Percentiles rank a stretch among this genome's conserved stretches.
Evolutionary conservation across 64 coral and sea anemone genomes (phyloP).

Genomic region (Hydrozoanthus tunicans): DNA sequence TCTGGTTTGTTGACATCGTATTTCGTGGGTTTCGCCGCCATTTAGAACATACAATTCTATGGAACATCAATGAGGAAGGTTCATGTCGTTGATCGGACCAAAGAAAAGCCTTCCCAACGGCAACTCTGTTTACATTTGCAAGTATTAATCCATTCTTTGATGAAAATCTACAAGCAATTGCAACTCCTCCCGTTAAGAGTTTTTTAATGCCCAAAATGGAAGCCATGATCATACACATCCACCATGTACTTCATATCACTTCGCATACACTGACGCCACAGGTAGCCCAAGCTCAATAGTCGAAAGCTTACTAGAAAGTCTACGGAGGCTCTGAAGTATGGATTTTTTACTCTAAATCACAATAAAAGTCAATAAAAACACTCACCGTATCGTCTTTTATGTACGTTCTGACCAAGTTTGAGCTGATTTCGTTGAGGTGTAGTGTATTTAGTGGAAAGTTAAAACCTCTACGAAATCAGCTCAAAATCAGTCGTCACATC

Average conservation of each 20-base stretch:
- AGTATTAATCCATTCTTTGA: neutral
- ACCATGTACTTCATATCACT: neutral
- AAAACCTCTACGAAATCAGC: no score
- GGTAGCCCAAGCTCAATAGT: neutral
- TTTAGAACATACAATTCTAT: neutral
- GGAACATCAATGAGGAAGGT: neutral
- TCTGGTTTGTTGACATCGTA: neutral
- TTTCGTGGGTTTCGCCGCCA: neutral
- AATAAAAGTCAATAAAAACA: no score
- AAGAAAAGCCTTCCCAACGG: neutral
- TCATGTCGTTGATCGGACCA: neutral
- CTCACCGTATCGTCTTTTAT: no score
- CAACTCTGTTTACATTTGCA: neutral
- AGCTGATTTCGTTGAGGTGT: no score
- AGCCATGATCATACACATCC: neutral
- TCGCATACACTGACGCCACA: neutral
- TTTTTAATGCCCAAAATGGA: neutral
- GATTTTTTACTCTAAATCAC: no score
- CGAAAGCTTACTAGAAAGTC: neutral
- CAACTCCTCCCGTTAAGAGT: neutral
- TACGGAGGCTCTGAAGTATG: neutral
- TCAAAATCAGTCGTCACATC: no score
- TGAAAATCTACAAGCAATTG: constrained; percentile 9
- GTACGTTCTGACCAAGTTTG: no score
- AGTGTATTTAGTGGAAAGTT: no score